Percentiles rank a stretch among this genome's conserved stretches.
These are phyloP conservation scores for Orthosia cruda DNA, from an alignment of 2,888 invertebrate genomes.

Conservation along the genomic window DNA sequence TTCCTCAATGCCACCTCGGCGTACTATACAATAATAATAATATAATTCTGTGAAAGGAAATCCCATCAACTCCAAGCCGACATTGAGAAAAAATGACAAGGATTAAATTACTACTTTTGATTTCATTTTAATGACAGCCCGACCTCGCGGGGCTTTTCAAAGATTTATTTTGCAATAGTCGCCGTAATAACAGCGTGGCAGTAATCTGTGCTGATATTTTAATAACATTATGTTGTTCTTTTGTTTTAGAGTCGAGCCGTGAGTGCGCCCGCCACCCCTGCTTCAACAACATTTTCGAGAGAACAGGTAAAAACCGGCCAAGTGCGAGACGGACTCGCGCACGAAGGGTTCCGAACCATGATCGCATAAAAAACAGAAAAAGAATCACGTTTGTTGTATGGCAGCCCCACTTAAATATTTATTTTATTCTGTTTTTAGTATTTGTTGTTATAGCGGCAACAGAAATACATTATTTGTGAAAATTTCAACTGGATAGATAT, in stretches of 20 bases:
- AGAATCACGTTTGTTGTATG: no score
- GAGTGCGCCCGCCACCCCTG: conserved; percentile 89
- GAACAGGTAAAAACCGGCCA: conserved; percentile 80
- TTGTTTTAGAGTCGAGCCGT: conserved; percentile 90
- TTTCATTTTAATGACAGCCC: conserved; percentile 82
- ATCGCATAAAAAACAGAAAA: no score
- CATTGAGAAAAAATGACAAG: conserved; percentile 77
- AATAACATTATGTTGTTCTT: conserved; percentile 58
- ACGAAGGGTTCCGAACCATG: no score
- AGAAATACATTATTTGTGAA: no score
- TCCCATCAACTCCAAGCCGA: conserved; percentile 71
- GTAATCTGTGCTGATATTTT: conserved; percentile 56
- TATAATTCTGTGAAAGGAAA: conserved; percentile 76
- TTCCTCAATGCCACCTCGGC: conserved; percentile 70
- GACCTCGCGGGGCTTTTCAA: conserved; percentile 73
- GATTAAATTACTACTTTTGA: conserved; percentile 85
- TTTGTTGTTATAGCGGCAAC: no score
- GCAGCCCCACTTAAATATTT: no score
- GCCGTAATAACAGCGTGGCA: conserved; percentile 57
- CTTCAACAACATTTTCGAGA: conserved; percentile 81
- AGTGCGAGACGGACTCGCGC: no score
- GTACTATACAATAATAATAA: conserved; percentile 63
- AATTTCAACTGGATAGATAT: no score
- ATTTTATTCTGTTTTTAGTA: no score
- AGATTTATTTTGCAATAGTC: conserved; percentile 72